Evolutionary conservation across 2,888 invertebrate species (phyloP).

Genomic region (Heliconius ethilla): DNA sequence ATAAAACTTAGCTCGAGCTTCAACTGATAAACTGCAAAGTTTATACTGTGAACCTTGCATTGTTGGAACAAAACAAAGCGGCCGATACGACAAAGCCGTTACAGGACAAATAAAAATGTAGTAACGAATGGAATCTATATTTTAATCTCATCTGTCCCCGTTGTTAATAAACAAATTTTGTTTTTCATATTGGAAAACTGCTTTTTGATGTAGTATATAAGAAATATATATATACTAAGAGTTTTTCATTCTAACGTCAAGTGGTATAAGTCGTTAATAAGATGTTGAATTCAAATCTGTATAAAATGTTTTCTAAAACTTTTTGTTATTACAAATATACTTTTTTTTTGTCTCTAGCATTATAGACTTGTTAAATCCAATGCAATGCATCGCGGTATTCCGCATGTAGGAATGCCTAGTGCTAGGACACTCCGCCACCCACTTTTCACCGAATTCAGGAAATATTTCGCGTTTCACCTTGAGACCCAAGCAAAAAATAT

Average conservation of each 20-base stretch:
- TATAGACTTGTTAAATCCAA: too few relatives aligned
- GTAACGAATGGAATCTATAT: constrained; percentile 29
- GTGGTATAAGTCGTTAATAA: background rate
- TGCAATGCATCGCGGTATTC: too few relatives aligned
- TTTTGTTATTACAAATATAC: too few relatives aligned
- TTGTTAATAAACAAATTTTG: background rate
- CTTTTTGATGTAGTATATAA: background rate
- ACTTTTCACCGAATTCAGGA: too few relatives aligned
- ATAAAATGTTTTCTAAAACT: too few relatives aligned
- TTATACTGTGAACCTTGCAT: constrained; percentile 17
- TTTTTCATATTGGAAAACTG: background rate
- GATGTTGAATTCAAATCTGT: too few relatives aligned
- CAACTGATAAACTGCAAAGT: constrained; percentile 18
- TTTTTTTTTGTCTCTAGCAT: too few relatives aligned
- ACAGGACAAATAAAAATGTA: constrained; percentile 20
- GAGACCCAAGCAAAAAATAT: too few relatives aligned
- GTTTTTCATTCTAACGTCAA: background rate
- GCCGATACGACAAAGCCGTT: constrained; percentile 8
- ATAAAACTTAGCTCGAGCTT: background rate
- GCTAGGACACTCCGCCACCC: too few relatives aligned
- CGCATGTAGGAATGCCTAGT: too few relatives aligned
- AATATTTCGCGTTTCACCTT: too few relatives aligned
- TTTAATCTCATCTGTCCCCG: constrained; percentile 16
- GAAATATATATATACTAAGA: background rate
- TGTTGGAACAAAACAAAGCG: constrained; percentile 23